These are phyloP conservation scores for Amphipyra berbera DNA, from an alignment of 2,888 invertebrate genomes.

Conservation along the genomic window DNA sequence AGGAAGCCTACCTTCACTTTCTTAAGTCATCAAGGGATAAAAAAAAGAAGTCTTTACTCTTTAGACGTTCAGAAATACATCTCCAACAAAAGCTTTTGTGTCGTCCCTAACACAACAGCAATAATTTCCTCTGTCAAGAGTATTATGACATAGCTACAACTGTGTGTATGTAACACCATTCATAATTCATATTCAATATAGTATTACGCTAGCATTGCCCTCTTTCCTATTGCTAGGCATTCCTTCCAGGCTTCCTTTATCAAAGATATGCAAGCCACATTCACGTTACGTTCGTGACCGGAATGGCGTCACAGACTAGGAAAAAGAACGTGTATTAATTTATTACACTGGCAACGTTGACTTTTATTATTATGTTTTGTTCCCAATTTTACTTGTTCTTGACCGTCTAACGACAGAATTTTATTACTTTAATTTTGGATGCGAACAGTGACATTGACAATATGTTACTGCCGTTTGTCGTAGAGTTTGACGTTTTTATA, in stretches of 20 bases:
- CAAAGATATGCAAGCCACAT: slow-evolving; percentile 9
- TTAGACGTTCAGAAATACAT: too few relatives aligned
- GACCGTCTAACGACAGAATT: slow-evolving; percentile 13
- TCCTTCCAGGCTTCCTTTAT: not conserved
- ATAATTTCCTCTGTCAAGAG: too few relatives aligned
- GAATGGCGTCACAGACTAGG: slow-evolving; percentile 18
- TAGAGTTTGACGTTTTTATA: too few relatives aligned
- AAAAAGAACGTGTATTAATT: slow-evolving; percentile 5
- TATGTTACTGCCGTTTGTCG: not conserved
- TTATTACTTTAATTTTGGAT: slow-evolving; percentile 26
- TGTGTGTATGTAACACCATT: too few relatives aligned
- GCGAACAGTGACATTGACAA: slow-evolving; percentile 2
- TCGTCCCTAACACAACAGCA: too few relatives aligned
- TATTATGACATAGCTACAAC: too few relatives aligned
- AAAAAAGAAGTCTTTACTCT: too few relatives aligned
- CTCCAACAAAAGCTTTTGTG: too few relatives aligned
- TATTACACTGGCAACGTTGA: slow-evolving; percentile 2
- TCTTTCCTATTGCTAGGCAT: slow-evolving; percentile 9
- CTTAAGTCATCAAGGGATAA: too few relatives aligned
- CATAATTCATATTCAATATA: too few relatives aligned
- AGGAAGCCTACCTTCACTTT: too few relatives aligned
- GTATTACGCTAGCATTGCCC: too few relatives aligned
- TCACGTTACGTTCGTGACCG: not conserved
- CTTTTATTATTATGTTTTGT: slow-evolving; percentile 13
- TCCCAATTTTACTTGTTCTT: slow-evolving; percentile 21